Evolutionary conservation across 2,113 vertebrate species (phyloP), one percentile per base, ranked within the genome.

Genomic region (Ciconia boyciana): DNA sequence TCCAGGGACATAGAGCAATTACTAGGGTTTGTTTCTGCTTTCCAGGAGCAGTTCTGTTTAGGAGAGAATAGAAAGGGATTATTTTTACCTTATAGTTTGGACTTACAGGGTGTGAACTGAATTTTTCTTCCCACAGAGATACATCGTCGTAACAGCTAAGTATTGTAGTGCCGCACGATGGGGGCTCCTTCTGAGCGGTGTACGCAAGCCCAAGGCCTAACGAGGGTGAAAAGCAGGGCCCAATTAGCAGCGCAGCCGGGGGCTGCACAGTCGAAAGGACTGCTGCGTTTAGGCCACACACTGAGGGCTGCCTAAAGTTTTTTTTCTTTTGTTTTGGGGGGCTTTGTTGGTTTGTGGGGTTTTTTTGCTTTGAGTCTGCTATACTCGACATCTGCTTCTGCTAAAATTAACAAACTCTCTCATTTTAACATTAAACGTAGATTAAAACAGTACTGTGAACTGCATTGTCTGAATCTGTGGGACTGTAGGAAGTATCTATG

Each of bases 41-140:
- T 96, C 96, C 97, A 97, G 96, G 94, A 97, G 95, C 96, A 96
- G 91, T 97, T 97, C 97, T 97, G 96, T 97, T 97, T 83, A 96
- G 92, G 96, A 97, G 96, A 97, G 95, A 97, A 97, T 97, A 97
- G 81, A 97, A 89, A 97, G 90, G 97, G 94, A 88, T 97, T 97
- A 97, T 69, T 96, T 97, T 97, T 79, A 96, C 93, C 92, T 94
- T 88, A 77, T 70, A 94, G 87, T 85, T 94, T 70, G 89, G 91
- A 94, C 16, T 95, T 80, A 54, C 2, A 92, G 91, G 66, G 78
- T 89, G 89, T 85, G 96, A 96, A 85, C 20, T 66, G 94, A 79
- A 32, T 49, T 81, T 54, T 81, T 54, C 21, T 93, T 93, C 74
- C 90, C 93, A 85, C 68, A 88, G 66, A 92, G 34, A 94, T 14